Evolutionary conservation across 2,888 invertebrate species (phyloP), one percentile per base, ranked within the genome.

Genomic region (Cremastobaeus sp.): DNA sequence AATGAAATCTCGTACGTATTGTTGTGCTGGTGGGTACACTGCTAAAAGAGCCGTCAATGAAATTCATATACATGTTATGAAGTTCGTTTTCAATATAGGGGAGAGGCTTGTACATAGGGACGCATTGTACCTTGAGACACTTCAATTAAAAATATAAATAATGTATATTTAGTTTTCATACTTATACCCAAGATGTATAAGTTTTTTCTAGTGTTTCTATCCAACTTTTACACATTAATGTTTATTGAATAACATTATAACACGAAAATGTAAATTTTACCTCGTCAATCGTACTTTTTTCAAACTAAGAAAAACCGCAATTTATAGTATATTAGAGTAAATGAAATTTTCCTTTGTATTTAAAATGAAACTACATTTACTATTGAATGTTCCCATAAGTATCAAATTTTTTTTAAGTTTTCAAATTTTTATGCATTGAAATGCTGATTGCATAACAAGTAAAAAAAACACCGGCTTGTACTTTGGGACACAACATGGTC

Each of bases 401-500:
- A n/a, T n/a, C n/a, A n/a, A n/a, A n/a, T n/a, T n/a, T n/a, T n/a
- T n/a, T n/a, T n/a, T n/a, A n/a, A n/a, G n/a, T n/a, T n/a, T n/a
- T n/a, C n/a, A 45, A 45, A 14, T 45, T 45, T 5, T 3, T 45
- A 3, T 45, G 28, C n/a, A 45, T 45, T 45, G 28, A 45, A 25
- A 1, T 2, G 45, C 28, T 25, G 28, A 9, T 45, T 45, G 28
- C 12, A 45, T 45, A 45, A 45, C 4, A 25, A 45, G 45, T 9
- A n/a, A 12, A 50, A 50, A 50, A 50, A 20, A 12, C 21, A 35
- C 34, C 8, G 34, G 50, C 50, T 34, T 50, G 20, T 20, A 30
- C 35, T 14, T 50, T 50, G 50, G 35, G 50, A 50, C 35, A 48
- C 32, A 34, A 48, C 12, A 32, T 48, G 48, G 32, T 48, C 48